Evolutionary conservation across 2,797 vertebrate genomes (phyloP).

Genomic region (Rhynchotus rufescens): DNA sequence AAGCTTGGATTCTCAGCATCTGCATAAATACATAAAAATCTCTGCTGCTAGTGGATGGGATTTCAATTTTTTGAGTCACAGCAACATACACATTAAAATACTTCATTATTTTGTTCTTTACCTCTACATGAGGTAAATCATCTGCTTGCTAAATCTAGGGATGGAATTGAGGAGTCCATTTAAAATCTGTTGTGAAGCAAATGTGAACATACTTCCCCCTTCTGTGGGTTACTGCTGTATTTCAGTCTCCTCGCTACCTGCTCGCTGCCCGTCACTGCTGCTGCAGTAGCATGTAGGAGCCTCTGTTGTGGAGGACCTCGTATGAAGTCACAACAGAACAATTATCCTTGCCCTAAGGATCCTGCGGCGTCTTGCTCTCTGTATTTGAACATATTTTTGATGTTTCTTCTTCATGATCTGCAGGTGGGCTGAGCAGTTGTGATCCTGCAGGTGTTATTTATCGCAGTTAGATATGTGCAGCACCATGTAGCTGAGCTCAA

Average conservation of each 20-base stretch:
- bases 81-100: accelerated
- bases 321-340: neutral
- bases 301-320: neutral
- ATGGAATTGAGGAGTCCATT: neutral
- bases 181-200: neutral
- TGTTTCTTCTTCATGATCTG: neutral
- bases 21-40: neutral
- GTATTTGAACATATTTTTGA: neutral
- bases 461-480: neutral
- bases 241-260: neutral
- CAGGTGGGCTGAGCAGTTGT: neutral
- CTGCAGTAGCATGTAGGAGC: neutral
- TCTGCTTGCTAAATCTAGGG: neutral
- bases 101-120: neutral
- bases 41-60: neutral
- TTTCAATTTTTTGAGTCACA: neutral
- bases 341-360: neutral
- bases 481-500: neutral
- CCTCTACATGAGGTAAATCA: neutral
- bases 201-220: neutral
- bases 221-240: neutral
- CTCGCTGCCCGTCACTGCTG: neutral
- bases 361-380: neutral
- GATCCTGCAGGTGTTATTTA: neutral
- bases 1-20: neutral